Conservation (phyloP, 2,113 vertebrate genomes). For the Gymnobelideus leadbeateri region DNA sequence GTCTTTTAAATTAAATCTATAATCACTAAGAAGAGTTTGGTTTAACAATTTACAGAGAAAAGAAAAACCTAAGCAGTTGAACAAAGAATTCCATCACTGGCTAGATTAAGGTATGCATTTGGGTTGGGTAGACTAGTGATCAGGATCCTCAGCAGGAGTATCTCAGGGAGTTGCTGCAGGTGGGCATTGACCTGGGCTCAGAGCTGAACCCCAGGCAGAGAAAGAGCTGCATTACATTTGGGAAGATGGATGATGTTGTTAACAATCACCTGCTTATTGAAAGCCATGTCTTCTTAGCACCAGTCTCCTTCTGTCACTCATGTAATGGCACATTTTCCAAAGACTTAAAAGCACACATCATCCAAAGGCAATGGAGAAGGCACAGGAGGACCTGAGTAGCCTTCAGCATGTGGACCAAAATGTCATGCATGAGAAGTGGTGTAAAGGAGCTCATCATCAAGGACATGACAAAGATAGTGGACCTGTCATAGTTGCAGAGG, state of each 20-base stretch:
- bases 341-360: neutral
- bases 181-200: neutral
- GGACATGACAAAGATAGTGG: neutral
- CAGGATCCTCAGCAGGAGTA: neutral
- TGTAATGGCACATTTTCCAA: neutral
- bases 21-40: neutral
- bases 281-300: neutral
- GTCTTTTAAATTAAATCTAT: neutral
- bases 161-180: neutral
- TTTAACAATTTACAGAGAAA: neutral
- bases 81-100: neutral
- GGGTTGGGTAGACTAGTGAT: neutral
- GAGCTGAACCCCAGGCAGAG: neutral
- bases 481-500: neutral
- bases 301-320: neutral
- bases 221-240: neutral
- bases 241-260: neutral
- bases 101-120: neutral
- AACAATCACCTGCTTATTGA: neutral
- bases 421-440: neutral
- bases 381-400: neutral
- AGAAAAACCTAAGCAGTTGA: neutral
- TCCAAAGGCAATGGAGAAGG: neutral
- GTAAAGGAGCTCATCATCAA: neutral
- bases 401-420: neutral